Conservation (phyloP, 2,888 invertebrate genomes). For the Polietes domitor region DNA sequence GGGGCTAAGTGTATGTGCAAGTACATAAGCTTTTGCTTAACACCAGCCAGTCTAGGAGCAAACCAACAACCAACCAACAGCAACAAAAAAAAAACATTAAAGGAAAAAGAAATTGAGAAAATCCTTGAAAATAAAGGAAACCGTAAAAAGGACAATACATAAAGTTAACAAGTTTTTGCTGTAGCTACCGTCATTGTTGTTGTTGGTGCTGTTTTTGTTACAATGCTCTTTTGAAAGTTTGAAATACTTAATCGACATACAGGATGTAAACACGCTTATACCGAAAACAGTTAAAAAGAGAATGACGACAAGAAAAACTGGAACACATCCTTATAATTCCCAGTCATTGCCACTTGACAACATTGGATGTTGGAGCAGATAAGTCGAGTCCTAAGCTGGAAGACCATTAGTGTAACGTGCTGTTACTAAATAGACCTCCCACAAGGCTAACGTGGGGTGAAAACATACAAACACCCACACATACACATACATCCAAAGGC, state of each 20-base stretch:
- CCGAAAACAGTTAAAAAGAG: constrained; percentile 22
- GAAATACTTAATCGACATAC: constrained; percentile 60
- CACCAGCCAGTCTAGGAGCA: constrained; percentile 37
- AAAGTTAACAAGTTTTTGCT: constrained; percentile 61
- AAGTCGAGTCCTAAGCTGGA: constrained; percentile 61
- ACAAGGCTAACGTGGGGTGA: constrained; percentile 19
- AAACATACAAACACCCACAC: not conserved
- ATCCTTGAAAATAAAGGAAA: constrained; percentile 53
- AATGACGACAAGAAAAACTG: constrained; percentile 23
- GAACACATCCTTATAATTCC: constrained; percentile 40
- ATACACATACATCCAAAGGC: constrained; percentile 8
- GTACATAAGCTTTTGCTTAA: constrained; percentile 63
- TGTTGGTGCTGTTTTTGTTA: constrained; percentile 31
- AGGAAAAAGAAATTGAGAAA: constrained; percentile 34
- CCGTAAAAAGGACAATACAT: constrained; percentile 59
- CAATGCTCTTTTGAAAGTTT: constrained; percentile 36
- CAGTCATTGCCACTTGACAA: constrained; percentile 47
- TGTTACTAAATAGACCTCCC: constrained; percentile 71
- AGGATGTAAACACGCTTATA: constrained; percentile 64
- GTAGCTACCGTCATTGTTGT: constrained; percentile 42
- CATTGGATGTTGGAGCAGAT: constrained; percentile 40
- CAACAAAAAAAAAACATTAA: constrained; percentile 11
- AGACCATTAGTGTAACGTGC: constrained; percentile 65
- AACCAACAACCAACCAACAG: too few relatives aligned
- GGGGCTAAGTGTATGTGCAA: constrained; percentile 48